Evolutionary conservation across 2,113 vertebrate species (phyloP), one percentile per base, ranked within the genome.

Genomic region (Cacatua alba): DNA sequence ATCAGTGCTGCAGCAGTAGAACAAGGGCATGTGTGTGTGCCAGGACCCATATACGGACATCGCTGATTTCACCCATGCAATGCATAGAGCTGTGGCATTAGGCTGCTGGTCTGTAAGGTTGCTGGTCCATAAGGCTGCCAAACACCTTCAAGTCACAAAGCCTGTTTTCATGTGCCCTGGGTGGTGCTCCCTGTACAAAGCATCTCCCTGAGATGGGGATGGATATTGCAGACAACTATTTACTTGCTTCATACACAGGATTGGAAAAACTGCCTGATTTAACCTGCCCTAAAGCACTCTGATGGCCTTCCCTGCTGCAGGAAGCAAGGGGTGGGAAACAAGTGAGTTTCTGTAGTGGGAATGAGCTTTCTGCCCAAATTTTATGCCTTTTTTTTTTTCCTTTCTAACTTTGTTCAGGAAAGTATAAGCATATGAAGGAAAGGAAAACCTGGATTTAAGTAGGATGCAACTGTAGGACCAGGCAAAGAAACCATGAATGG

Each of bases 61-160:
- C 2, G 1, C 9, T 10, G 20, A 44, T 41, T 35, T 31, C 33
- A 37, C 31, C 48, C 21, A 20, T 13, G 48, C 59, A 24, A 74
- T 1, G 2, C 0, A 1, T 17, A 53, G 31, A 31, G 59, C 48
- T 3, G 2, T 26, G 69, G 33, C 57, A 33, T 53, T 33, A 44
- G 48, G 59, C 39, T 24, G 57, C 33, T 59, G 33, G 21, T 35
- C 57, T 5, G 13, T 59, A 16, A 37, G 48, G 59, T 26, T 84
- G 46, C 33, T 8, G 10, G 57, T 53, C 68, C 3, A 3, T 72
- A 63, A 37, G 48, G 59, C 33, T 84, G 39, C 4, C 2, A 7
- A 41, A 33, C 17, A 48, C n/a, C 49, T 46, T 49, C 33, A 44
- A 46, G 69, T 55, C 82, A 55, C 49, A 48, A 44, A 37, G 17